Conservation (phyloP, 1,140 invertebrate species). For the Ceratina japonica region DNA sequence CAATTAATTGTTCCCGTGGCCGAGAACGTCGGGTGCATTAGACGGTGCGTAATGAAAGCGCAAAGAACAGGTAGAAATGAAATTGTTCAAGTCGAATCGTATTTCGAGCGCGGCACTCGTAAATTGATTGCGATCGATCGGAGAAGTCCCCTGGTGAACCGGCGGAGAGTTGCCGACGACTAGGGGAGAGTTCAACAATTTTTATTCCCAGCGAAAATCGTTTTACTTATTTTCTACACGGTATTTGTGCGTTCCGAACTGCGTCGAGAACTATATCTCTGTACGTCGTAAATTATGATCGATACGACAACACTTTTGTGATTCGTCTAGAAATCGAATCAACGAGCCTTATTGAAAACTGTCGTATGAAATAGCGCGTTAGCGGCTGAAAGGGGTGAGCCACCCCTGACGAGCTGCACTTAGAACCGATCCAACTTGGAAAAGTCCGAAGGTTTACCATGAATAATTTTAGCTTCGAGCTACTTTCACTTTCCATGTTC, state of each 20-base stretch:
- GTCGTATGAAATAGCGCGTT: too few relatives aligned
- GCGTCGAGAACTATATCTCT: too few relatives aligned
- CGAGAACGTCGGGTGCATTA: too few relatives aligned
- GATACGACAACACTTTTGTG: too few relatives aligned
- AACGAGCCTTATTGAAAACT: too few relatives aligned
- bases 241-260: too few relatives aligned
- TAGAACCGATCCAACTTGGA: neutral
- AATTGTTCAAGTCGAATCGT: neutral
- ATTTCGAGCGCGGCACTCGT: conserved; percentile 1
- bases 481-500: conserved; percentile 2
- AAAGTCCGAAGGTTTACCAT: conserved; percentile 1
- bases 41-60: neutral
- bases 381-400: too few relatives aligned
- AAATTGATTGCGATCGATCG: conserved; percentile 44
- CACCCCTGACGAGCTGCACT: too few relatives aligned
- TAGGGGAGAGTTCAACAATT: neutral
- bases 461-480: conserved; percentile 2
- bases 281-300: too few relatives aligned
- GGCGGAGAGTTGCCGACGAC: neutral
- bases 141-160: conserved; percentile 2
- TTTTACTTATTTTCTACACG: too few relatives aligned
- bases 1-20: too few relatives aligned
- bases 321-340: too few relatives aligned
- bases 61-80: conserved; percentile 1
- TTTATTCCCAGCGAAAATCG: neutral